These are phyloP conservation scores for Neogale vison DNA, from an alignment of 2,113 vertebrate genomes.

Conservation along the genomic window DNA sequence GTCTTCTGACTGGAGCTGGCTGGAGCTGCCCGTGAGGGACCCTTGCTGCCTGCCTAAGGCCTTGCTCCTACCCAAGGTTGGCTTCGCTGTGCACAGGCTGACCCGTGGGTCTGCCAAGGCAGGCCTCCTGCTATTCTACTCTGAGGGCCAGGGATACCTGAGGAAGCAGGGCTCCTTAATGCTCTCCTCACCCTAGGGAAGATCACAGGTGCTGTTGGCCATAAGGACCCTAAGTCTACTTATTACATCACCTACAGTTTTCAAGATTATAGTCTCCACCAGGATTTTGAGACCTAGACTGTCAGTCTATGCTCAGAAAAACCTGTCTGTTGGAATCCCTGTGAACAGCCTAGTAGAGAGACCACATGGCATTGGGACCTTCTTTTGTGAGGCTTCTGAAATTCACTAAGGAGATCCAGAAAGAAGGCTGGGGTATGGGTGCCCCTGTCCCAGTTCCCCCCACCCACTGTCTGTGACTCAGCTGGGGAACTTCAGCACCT, in stretches of 20 bases:
- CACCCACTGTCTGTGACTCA: neutral
- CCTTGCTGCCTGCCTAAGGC: neutral
- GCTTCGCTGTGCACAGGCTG: neutral
- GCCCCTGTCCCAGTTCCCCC: neutral
- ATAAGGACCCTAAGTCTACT: neutral
- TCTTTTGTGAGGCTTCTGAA: neutral
- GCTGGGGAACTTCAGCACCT: neutral
- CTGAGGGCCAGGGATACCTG: accelerated
- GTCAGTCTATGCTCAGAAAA: neutral
- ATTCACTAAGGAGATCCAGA: neutral
- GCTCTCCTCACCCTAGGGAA: neutral
- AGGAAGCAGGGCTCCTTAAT: neutral
- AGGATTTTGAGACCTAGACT: neutral
- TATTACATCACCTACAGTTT: neutral
- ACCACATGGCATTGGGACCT: neutral
- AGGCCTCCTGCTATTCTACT: neutral
- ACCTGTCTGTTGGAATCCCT: neutral
- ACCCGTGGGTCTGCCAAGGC: neutral
- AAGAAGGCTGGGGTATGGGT: neutral
- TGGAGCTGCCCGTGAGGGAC: neutral
- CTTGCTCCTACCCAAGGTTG: neutral
- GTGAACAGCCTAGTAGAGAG: neutral
- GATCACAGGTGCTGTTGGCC: neutral
- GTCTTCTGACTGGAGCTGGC: neutral
- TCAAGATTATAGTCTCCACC: neutral